Conservation (phyloP, 2,888 invertebrate species). For the Eurytoma californica region DNA sequence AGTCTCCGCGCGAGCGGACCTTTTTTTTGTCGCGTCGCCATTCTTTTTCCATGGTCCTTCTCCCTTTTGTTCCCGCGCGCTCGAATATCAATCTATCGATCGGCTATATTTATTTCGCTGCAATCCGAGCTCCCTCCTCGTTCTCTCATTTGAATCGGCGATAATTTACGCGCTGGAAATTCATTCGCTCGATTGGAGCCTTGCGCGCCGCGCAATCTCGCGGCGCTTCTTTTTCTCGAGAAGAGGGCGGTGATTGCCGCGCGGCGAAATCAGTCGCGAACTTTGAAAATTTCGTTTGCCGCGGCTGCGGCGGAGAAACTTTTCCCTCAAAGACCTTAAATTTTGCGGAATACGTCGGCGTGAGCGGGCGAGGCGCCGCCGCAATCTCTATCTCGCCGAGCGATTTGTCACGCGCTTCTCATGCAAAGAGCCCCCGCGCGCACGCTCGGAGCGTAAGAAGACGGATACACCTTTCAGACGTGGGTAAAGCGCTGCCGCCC, state of each 20-base stretch:
- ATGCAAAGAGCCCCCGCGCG: conserved; percentile 34
- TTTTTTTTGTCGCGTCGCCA: neutral
- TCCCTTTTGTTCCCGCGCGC: neutral
- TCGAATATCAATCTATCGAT: neutral
- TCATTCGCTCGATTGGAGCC: no score
- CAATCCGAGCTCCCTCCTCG: neutral
- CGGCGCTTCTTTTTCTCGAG: no score
- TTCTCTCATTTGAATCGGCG: neutral
- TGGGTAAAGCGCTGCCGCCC: conserved; percentile 7
- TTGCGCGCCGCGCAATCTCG: no score
- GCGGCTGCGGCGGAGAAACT: conserved; percentile 7
- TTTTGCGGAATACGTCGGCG: conserved; percentile 25
- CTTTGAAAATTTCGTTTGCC: no score
- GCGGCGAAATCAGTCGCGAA: no score
- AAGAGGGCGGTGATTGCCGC: neutral
- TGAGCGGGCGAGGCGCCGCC: conserved; percentile 5
- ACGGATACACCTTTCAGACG: conserved; percentile 47
- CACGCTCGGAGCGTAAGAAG: neutral
- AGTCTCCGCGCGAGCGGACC: neutral
- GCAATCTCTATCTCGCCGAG: conserved; percentile 28
- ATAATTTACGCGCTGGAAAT: no score
- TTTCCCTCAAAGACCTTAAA: conserved; percentile 22
- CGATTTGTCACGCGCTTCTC: conserved; percentile 39
- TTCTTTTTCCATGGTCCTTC: neutral
- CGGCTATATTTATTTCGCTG: neutral